phyloP scores from a whole-genome alignment of 2,888 invertebrate genomes.

The Trichogramma evanescens region DNA sequence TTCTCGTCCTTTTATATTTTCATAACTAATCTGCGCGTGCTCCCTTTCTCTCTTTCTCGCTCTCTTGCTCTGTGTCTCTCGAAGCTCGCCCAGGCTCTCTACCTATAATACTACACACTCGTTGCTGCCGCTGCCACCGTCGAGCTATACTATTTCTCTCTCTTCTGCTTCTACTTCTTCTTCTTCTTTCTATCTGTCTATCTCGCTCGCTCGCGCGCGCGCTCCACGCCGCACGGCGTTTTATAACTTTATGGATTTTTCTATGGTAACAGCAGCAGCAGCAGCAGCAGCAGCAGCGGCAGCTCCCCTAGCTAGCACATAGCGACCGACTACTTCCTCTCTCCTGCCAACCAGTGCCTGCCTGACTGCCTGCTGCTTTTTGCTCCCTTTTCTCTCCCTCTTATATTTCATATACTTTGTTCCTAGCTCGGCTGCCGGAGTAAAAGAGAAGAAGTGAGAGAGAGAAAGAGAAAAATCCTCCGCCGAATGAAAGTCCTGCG shows the following conservation, averaged over 20 bases:
- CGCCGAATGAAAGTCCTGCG: constrained; percentile 18
- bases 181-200: constrained; percentile 23
- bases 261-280: constrained; percentile 46
- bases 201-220: constrained; percentile 19
- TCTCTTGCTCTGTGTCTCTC: not conserved
- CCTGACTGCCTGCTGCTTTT: constrained; percentile 1
- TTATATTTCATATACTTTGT: not conserved
- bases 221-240: constrained; percentile 51
- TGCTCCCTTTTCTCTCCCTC: not conserved
- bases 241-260: constrained; percentile 65
- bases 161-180: too few species aligned
- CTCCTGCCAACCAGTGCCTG: constrained; percentile 6
- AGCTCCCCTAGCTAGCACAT: not conserved
- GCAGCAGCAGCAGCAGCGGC: not conserved
- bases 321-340: not conserved
- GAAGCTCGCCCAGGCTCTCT: too few species aligned
- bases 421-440: constrained; percentile 3
- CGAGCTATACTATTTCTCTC: too few species aligned
- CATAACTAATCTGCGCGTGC: constrained; percentile 41
- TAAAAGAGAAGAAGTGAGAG: not conserved
- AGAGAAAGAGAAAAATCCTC: constrained; percentile 8
- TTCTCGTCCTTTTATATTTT: constrained; percentile 41
- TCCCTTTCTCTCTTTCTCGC: constrained; percentile 26
- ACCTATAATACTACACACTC: too few species aligned
- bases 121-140: too few species aligned